Percentiles rank a stretch among this genome's conserved stretches.
Conservation (phyloP, 2,888 invertebrate genomes). For the Agonum fuliginosum region DNA sequence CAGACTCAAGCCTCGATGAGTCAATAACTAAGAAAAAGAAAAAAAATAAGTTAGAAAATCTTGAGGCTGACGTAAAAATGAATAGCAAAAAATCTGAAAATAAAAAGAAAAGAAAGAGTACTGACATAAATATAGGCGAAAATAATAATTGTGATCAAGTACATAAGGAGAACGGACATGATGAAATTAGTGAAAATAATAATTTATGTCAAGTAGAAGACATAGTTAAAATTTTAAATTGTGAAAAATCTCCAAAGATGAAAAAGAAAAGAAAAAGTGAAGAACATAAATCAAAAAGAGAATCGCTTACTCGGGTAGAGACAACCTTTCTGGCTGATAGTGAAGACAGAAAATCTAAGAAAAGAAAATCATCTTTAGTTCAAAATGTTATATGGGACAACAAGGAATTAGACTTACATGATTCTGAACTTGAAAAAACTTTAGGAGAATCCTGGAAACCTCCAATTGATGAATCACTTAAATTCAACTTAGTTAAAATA, state of each 20-base stretch:
- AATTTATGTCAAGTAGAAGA: constrained; percentile 18
- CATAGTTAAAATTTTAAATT: constrained; percentile 7
- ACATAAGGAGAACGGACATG: background rate
- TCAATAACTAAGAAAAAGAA: constrained; percentile 23
- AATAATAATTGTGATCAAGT: background rate
- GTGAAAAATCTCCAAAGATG: constrained; percentile 19
- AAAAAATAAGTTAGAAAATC: constrained; percentile 3
- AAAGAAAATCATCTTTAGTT: background rate
- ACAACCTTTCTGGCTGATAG: constrained; percentile 20
- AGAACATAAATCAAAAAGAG: constrained; percentile 8
- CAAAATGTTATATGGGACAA: constrained; percentile 48
- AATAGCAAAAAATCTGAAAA: constrained; percentile 1
- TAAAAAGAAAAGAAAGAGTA: background rate
- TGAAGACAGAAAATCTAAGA: constrained; percentile 46
- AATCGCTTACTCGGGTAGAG: background rate
- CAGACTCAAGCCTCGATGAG: constrained; percentile 52
- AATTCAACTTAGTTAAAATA: constrained; percentile 39
- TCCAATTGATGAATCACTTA: background rate
- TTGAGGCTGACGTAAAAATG: background rate
- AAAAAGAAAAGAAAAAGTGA: constrained; percentile 26
- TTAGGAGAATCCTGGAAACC: background rate
- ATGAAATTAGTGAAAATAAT: background rate
- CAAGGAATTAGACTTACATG: constrained; percentile 31
- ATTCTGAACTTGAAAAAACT: constrained; percentile 48
- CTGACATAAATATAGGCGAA: background rate